Evolutionary conservation across 2,113 vertebrate species (phyloP).

Genomic region (Oriolus oriolus): DNA sequence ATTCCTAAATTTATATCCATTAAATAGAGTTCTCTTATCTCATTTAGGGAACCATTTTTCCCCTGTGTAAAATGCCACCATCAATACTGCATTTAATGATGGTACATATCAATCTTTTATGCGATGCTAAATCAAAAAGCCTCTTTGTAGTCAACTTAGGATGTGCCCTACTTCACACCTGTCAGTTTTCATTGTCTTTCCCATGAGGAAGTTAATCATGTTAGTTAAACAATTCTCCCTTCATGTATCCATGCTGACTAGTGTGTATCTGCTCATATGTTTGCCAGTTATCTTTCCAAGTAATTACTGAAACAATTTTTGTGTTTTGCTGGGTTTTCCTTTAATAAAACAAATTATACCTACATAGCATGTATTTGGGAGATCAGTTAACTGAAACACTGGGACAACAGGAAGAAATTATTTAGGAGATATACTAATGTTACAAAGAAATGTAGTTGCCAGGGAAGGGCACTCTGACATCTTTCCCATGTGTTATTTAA

Average conservation of each 20-base stretch:
- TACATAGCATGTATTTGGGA: neutral
- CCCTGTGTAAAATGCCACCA: neutral
- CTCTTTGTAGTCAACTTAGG: neutral
- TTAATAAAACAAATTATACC: neutral
- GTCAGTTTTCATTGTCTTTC: constrained; percentile 42
- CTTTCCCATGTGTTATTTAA: neutral
- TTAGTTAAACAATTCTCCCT: constrained; percentile 12
- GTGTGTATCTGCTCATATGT: neutral
- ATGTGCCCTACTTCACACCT: neutral
- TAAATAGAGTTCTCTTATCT: neutral
- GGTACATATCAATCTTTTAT: constrained; percentile 28
- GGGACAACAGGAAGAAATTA: neutral
- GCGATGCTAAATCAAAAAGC: neutral
- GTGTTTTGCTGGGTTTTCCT: neutral
- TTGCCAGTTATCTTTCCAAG: neutral
- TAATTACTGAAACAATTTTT: neutral
- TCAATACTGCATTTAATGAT: neutral
- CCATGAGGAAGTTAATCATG: neutral
- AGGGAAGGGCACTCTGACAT: neutral
- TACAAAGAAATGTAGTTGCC: neutral
- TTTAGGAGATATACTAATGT: neutral
- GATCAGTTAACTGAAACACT: neutral
- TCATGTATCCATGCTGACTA: neutral
- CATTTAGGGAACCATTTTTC: constrained; percentile 7
- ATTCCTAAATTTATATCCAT: neutral